phyloP scores from a whole-genome alignment of 2,888 invertebrate species.

The Aphidoletes aphidimyza region DNA sequence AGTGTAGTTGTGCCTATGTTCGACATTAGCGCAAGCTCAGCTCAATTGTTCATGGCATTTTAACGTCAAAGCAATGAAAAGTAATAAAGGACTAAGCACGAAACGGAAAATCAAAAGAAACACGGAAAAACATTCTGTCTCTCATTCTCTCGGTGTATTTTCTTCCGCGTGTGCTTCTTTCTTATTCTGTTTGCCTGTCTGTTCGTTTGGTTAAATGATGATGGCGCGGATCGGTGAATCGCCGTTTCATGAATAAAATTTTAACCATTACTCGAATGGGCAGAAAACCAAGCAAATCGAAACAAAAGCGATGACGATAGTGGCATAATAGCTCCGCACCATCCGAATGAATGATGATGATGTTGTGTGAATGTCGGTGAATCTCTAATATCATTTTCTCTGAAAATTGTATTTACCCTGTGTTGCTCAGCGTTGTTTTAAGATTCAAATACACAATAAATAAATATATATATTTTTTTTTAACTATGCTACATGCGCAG shows the following conservation, averaged over 20 bases:
- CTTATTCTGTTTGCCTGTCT: background rate
- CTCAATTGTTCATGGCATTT: conserved; percentile 31
- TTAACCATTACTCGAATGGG: background rate
- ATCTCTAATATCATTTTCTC: conserved; percentile 47
- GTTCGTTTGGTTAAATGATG: background rate
- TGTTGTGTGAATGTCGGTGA: conserved; percentile 41
- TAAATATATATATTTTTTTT: no score
- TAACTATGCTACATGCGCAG: conserved; percentile 55
- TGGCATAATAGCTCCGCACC: conserved; percentile 14
- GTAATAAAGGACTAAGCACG: conserved; percentile 49
- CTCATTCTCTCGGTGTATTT: background rate
- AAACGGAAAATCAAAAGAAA: conserved; percentile 26
- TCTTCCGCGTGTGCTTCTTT: background rate
- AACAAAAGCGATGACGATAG: conserved; percentile 30
- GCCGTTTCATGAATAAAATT: conserved; percentile 21
- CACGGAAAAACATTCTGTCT: background rate
- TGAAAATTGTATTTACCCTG: background rate
- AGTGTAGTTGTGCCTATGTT: conserved; percentile 45
- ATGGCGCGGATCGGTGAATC: background rate
- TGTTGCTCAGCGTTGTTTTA: background rate
- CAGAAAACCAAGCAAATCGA: background rate
- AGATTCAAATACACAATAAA: conserved; percentile 1
- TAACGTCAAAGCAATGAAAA: conserved; percentile 27
- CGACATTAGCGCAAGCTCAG: conserved; percentile 43
- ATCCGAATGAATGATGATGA: conserved; percentile 39